phyloP scores from a whole-genome alignment of 2,797 vertebrate species.

The Onychomys leucogaster region DNA sequence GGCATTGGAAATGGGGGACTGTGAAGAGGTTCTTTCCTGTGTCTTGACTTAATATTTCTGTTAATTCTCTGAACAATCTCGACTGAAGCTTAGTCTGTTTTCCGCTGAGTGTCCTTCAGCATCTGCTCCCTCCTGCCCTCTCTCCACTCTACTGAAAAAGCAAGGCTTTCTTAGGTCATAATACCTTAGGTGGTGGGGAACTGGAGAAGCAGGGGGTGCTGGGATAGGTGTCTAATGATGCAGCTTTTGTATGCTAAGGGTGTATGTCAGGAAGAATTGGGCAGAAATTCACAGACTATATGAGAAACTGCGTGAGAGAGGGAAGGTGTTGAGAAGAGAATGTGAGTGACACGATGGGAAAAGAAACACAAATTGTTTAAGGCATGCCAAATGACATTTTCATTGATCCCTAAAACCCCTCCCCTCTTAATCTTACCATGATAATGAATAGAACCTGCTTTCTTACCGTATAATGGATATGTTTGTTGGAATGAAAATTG shows the following conservation, averaged over 20 bases:
- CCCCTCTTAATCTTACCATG: too few species aligned
- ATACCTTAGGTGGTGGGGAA: neutral
- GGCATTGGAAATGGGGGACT: neutral
- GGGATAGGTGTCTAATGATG: neutral
- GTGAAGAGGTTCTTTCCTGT: neutral
- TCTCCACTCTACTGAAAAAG: neutral
- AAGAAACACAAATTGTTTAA: neutral
- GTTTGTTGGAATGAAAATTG: neutral
- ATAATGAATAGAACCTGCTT: neutral
- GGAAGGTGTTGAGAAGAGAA: neutral
- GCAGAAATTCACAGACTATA: neutral
- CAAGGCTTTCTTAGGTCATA: neutral
- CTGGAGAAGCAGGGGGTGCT: neutral
- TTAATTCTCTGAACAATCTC: neutral
- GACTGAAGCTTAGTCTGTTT: neutral
- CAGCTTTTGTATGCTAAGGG: neutral
- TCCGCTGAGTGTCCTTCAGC: neutral
- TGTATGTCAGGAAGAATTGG: fast-evolving
- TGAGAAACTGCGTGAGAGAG: neutral
- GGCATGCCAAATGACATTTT: neutral
- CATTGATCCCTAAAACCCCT: neutral
- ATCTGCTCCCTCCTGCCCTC: neutral
- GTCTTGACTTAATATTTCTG: neutral
- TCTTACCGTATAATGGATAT: neutral
- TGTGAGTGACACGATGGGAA: neutral